phyloP scores from a whole-genome alignment of 2,888 invertebrate genomes.

The Crematogaster levior region DNA sequence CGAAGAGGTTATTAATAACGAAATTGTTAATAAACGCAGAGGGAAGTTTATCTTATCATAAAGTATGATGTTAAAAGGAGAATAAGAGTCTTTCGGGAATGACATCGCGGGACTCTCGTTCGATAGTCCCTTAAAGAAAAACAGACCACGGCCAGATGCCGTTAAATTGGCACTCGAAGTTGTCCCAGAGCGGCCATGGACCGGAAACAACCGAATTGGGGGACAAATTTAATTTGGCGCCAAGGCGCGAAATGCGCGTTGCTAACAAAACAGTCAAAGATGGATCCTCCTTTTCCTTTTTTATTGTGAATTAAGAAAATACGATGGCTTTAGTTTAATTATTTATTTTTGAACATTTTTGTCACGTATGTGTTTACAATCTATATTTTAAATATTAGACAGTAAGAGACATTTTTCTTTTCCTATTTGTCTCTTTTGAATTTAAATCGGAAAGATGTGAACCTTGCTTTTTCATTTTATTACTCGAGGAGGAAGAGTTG shows the following conservation, averaged over 20 bases:
- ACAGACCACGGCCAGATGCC: constrained; percentile 80
- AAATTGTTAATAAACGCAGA: constrained; percentile 59
- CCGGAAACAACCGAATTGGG: constrained; percentile 79
- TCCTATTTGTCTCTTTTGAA: neutral
- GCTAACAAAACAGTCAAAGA: constrained; percentile 34
- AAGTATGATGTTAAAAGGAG: constrained; percentile 65
- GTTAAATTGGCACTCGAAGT: constrained; percentile 79
- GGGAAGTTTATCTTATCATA: constrained; percentile 68
- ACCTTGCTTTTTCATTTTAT: neutral
- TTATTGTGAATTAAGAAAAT: neutral
- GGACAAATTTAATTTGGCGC: constrained; percentile 80
- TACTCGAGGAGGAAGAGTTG: neutral
- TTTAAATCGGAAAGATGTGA: neutral
- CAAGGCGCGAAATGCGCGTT: constrained; percentile 59
- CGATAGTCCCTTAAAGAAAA: constrained; percentile 78
- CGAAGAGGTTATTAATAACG: constrained; percentile 24
- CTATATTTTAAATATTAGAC: neutral
- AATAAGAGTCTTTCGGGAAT: constrained; percentile 43
- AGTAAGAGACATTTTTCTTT: neutral
- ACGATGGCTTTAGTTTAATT: neutral
- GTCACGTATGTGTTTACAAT: neutral
- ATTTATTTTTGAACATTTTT: neutral
- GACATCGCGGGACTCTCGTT: constrained; percentile 57
- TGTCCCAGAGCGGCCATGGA: constrained; percentile 69
- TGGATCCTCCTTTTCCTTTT: neutral